Evolutionary conservation across 2,113 vertebrate genomes (phyloP).

Genomic region (Podarcis cretensis): DNA sequence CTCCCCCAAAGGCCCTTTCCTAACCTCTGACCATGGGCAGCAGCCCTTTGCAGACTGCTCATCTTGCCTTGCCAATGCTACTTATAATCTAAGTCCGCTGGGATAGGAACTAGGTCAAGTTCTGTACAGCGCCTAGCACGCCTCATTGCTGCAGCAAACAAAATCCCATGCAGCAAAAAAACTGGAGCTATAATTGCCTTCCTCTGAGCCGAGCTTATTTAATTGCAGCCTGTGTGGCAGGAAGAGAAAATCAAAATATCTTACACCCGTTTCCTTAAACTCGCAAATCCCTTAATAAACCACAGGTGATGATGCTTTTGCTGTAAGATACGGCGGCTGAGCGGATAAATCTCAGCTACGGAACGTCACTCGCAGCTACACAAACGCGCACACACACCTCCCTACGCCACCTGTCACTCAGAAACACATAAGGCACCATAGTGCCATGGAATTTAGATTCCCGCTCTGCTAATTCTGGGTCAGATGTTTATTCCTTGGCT

Average conservation of each 20-base stretch:
- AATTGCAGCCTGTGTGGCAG: neutral
- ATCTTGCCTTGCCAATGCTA: neutral
- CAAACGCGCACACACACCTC: slow-evolving; percentile 12
- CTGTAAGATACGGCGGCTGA: slow-evolving; percentile 53
- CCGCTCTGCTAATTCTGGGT: slow-evolving; percentile 55
- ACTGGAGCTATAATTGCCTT: neutral
- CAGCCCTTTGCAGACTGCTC: neutral
- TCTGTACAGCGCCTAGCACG: neutral
- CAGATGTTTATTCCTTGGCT: slow-evolving; percentile 62
- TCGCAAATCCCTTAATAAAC: slow-evolving; percentile 66
- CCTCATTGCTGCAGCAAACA: too few relatives aligned
- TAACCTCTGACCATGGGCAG: neutral
- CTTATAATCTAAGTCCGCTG: neutral
- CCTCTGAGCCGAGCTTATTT: neutral
- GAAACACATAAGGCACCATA: slow-evolving; percentile 55
- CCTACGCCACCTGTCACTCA: slow-evolving; percentile 64
- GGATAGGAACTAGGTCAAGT: neutral
- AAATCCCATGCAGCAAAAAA: neutral
- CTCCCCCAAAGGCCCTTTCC: neutral
- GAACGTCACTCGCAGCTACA: neutral
- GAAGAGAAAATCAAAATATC: neutral
- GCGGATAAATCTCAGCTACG: slow-evolving; percentile 61
- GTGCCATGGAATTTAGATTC: slow-evolving; percentile 47
- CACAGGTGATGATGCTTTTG: slow-evolving; percentile 71
- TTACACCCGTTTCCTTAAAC: slow-evolving; percentile 41